phyloP scores from a whole-genome alignment of 2,888 invertebrate genomes.

The Agrypnus murinus region DNA sequence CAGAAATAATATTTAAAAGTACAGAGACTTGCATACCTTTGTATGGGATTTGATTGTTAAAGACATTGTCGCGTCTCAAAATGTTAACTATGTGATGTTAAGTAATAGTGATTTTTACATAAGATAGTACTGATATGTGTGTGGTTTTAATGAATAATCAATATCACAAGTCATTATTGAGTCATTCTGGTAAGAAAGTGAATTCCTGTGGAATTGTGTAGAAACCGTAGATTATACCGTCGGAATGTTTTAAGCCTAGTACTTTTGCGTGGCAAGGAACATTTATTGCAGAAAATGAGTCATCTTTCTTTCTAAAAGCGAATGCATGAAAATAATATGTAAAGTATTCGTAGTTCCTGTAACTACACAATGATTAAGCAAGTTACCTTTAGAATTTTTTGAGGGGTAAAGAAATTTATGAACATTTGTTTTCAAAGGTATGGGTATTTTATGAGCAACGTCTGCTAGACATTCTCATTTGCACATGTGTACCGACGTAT shows the following conservation, averaged over 20 bases:
- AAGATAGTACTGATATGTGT: neutral
- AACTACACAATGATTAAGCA: slow-evolving; percentile 47
- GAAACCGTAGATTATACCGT: slow-evolving; percentile 10
- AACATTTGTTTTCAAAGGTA: slow-evolving; percentile 57
- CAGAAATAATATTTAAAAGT: no score
- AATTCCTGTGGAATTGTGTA: slow-evolving; percentile 17
- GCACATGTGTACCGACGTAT: slow-evolving; percentile 57
- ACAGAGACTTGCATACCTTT: no score
- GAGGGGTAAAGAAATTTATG: slow-evolving; percentile 57
- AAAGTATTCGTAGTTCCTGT: slow-evolving; percentile 34
- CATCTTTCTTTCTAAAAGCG: slow-evolving; percentile 18
- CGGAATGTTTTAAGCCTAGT: no score
- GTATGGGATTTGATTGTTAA: no score
- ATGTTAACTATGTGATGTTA: no score
- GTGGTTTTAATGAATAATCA: slow-evolving; percentile 17
- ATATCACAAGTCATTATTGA: neutral
- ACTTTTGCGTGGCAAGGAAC: slow-evolving; percentile 4
- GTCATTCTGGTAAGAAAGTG: slow-evolving; percentile 11
- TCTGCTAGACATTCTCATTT: slow-evolving; percentile 59
- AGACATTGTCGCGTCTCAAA: no score
- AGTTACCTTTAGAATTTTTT: slow-evolving; percentile 54
- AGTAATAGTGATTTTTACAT: no score
- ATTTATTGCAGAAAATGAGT: slow-evolving; percentile 25
- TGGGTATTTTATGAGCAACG: slow-evolving; percentile 57
- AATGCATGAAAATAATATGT: slow-evolving; percentile 40